phyloP scores from a whole-genome alignment of 2,113 vertebrate species.

The Alectura lathami region DNA sequence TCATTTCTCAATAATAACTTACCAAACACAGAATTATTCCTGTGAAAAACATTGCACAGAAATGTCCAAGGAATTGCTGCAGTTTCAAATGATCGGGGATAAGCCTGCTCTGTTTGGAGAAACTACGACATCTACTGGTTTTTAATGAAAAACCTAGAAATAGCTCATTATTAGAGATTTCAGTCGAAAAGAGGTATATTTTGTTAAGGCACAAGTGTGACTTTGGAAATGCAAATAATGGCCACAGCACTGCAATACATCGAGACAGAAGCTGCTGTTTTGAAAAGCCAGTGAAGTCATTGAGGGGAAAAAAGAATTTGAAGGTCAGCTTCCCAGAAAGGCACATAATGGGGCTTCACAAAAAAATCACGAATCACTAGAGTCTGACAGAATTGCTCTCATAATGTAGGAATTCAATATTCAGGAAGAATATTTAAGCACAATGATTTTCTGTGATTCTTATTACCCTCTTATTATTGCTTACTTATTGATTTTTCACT shows the following conservation, averaged over 20 bases:
- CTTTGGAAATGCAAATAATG: not conserved
- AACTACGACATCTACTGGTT: slow-evolving; percentile 74
- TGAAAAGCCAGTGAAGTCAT: not conserved
- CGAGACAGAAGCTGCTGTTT: not conserved
- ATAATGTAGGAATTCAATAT: not conserved
- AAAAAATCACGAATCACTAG: not conserved
- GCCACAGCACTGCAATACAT: fast-evolving
- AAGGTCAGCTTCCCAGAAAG: not conserved
- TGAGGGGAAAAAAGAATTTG: not conserved
- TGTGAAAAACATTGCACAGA: not conserved
- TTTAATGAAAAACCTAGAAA: not conserved
- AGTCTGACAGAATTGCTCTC: not conserved
- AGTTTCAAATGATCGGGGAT: not conserved
- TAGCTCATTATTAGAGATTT: not conserved
- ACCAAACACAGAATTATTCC: not conserved
- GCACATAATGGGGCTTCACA: not conserved
- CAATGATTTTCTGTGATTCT: not conserved
- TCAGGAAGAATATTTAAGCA: not conserved
- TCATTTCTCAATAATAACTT: not conserved
- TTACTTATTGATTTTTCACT: not conserved
- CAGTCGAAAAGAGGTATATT: not conserved
- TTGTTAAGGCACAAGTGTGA: not conserved
- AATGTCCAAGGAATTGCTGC: not conserved
- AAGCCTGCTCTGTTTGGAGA: slow-evolving; percentile 35
- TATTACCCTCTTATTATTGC: not conserved